Conservation (phyloP, 2,888 invertebrate genomes). For the Spisula subtruncata region DNA sequence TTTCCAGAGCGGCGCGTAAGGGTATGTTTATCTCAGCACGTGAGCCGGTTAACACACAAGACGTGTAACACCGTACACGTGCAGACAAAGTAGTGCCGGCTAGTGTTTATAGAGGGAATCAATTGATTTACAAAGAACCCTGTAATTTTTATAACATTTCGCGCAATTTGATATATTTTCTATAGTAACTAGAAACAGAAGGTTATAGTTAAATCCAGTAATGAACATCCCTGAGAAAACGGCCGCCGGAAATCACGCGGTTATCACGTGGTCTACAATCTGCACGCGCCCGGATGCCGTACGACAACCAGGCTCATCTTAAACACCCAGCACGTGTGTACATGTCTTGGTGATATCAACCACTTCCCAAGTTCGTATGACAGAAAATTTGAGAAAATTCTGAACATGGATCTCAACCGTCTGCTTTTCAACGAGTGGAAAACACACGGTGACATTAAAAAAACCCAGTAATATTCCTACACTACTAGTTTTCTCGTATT, state of each 20-base stretch:
- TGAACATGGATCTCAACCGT: too few relatives aligned
- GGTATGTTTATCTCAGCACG: slow-evolving; percentile 69
- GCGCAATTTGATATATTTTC: slow-evolving; percentile 50
- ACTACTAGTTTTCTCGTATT: too few relatives aligned
- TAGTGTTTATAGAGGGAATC: slow-evolving; percentile 43
- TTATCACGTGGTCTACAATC: slow-evolving; percentile 40
- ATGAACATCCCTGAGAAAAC: slow-evolving; percentile 32
- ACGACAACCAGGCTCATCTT: slow-evolving; percentile 40
- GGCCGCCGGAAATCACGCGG: slow-evolving; percentile 28
- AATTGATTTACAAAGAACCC: slow-evolving; percentile 42
- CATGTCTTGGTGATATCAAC: not conserved
- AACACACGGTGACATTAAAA: too few relatives aligned
- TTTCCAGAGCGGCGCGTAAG: slow-evolving; percentile 54
- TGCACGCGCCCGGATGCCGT: slow-evolving; percentile 35
- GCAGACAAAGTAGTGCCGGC: slow-evolving; percentile 59
- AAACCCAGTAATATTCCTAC: too few relatives aligned
- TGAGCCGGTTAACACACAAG: slow-evolving; percentile 49
- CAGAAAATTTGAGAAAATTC: not conserved
- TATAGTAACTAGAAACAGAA: slow-evolving; percentile 16
- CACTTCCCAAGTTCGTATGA: not conserved
- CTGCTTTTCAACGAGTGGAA: too few relatives aligned
- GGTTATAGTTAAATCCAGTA: not conserved
- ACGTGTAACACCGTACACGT: slow-evolving; percentile 62
- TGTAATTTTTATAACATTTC: slow-evolving; percentile 45
- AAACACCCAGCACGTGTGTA: slow-evolving; percentile 23